phyloP scores from a whole-genome alignment of 64 coral and sea anemone genomes.

The Hydrozoanthus tunicans region DNA sequence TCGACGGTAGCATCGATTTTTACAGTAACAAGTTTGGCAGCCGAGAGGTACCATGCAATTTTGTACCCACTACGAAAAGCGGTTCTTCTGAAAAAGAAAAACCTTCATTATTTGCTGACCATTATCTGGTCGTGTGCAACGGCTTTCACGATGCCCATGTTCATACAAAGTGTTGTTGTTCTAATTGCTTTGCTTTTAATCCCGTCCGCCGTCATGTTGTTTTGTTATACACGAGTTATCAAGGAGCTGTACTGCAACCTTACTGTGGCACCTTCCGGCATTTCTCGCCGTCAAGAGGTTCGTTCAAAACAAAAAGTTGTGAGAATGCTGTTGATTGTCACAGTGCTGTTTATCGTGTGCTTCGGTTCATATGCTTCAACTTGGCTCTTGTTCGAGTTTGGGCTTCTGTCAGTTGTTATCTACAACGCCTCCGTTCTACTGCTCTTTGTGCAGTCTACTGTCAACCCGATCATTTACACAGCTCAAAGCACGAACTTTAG shows the following conservation, averaged over 20 bases:
- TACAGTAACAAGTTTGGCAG: conserved; percentile 10
- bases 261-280: neutral
- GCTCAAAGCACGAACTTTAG: conserved; percentile 35
- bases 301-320: conserved; percentile 5
- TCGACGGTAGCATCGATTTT: neutral
- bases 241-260: neutral
- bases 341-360: neutral
- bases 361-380: neutral
- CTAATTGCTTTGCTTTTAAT: neutral
- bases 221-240: conserved; percentile 14
- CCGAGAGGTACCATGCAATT: conserved; percentile 18
- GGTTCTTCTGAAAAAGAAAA: neutral
- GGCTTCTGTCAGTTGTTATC: neutral
- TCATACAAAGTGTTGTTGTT: neutral
- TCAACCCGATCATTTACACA: conserved; percentile 6
- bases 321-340: conserved; percentile 9
- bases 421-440: neutral
- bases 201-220: neutral
- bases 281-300: neutral
- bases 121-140: neutral
- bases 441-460: neutral
- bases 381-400: neutral
- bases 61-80: neutral
- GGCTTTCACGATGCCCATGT: neutral
- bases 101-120: conserved; percentile 9